phyloP scores from a whole-genome alignment of 2,888 invertebrate genomes.

The Cenopis cana region DNA sequence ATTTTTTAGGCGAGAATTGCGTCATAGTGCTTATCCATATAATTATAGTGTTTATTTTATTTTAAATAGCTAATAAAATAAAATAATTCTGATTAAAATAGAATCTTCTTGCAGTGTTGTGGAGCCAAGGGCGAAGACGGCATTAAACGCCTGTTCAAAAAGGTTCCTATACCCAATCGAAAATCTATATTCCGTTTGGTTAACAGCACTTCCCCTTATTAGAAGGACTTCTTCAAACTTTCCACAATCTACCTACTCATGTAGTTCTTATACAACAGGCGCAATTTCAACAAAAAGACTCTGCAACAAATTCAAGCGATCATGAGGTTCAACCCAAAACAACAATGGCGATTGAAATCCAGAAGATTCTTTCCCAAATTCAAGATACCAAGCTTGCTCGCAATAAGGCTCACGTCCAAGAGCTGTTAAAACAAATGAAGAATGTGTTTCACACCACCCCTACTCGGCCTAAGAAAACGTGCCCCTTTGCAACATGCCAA shows the following conservation, averaged over 20 bases:
- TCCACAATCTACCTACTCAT: constrained; percentile 22
- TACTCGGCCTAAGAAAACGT: background rate
- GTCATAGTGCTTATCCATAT: no score
- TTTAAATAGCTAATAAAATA: background rate
- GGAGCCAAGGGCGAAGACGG: constrained; percentile 49
- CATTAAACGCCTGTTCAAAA: constrained; percentile 54
- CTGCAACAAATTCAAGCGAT: constrained; percentile 31
- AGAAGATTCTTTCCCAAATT: constrained; percentile 59
- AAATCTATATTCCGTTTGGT: constrained; percentile 64
- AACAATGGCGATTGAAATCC: constrained; percentile 59
- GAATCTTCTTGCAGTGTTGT: constrained; percentile 70
- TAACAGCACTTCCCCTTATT: constrained; percentile 67
- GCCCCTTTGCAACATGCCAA: constrained; percentile 16
- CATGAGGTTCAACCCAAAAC: constrained; percentile 43
- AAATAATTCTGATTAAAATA: background rate
- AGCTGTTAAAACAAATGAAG: constrained; percentile 59
- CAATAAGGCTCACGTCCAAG: constrained; percentile 54
- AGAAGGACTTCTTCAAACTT: constrained; percentile 47
- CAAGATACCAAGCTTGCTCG: constrained; percentile 56
- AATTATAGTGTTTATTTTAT: no score
- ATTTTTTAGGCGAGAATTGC: no score
- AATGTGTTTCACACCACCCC: constrained; percentile 56
- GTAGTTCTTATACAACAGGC: constrained; percentile 55
- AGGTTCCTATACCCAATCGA: constrained; percentile 65
- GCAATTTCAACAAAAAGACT: constrained; percentile 45